Evolutionary conservation across 2,888 invertebrate genomes (phyloP).

Genomic region (Syritta pipiens): DNA sequence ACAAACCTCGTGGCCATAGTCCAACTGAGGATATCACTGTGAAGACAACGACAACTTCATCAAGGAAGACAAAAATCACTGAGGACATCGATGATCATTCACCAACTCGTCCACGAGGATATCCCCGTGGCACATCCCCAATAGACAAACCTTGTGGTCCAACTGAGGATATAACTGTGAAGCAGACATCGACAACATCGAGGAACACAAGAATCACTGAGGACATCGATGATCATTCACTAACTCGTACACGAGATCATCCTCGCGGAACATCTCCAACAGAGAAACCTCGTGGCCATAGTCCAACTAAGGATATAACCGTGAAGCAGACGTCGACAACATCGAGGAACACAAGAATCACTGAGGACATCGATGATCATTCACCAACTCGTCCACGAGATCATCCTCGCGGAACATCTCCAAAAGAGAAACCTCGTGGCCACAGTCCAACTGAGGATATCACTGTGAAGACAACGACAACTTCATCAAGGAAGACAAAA

Average conservation of each 20-base stretch:
- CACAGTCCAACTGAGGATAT: neutral
- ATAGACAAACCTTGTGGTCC: conserved; percentile 21
- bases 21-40: conserved; percentile 15
- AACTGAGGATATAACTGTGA: neutral
- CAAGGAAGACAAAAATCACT: neutral
- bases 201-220: neutral
- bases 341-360: neutral
- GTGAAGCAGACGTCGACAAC: no score
- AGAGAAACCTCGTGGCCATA: conserved; percentile 26
- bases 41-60: neutral
- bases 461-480: neutral
- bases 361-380: neutral
- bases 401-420: neutral
- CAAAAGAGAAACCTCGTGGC: neutral
- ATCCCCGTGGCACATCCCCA: neutral
- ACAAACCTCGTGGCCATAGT: conserved; percentile 6
- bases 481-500: no score
- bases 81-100: conserved; percentile 6
- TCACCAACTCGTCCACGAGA: neutral
- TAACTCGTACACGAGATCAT: conserved; percentile 5
- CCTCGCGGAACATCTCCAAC: conserved; percentile 34
- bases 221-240: neutral
- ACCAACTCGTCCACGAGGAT: neutral
- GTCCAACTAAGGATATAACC: conserved; percentile 24
- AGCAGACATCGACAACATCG: neutral